phyloP scores from a whole-genome alignment of 1,140 invertebrate genomes.

The Dufourea novaeangliae region DNA sequence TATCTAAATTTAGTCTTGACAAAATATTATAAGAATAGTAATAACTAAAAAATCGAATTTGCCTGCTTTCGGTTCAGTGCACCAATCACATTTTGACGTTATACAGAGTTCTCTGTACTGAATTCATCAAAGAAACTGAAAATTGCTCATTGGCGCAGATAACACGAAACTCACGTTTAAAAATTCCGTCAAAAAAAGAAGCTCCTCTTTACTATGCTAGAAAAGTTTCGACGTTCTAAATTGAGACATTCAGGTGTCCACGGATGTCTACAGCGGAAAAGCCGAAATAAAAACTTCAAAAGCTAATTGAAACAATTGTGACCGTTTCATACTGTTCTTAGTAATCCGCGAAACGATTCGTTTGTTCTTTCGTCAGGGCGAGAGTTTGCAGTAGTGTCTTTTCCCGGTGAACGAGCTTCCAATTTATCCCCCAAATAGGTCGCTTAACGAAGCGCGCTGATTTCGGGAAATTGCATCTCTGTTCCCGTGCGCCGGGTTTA shows the following conservation, averaged over 20 bases:
- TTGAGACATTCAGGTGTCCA: background rate
- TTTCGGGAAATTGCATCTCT: slow-evolving; percentile 45
- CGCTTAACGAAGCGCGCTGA: slow-evolving; percentile 46
- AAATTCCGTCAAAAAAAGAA: background rate
- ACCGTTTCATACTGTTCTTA: background rate
- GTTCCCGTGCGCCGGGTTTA: background rate
- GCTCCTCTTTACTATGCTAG: background rate
- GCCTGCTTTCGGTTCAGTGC: too few species aligned
- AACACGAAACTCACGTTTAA: slow-evolving; percentile 3
- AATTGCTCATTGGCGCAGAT: background rate
- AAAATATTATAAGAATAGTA: too few species aligned
- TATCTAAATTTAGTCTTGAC: too few species aligned
- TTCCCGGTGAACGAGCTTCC: slow-evolving; percentile 1
- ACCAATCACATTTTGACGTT: too few species aligned
- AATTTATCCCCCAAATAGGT: slow-evolving; percentile 40
- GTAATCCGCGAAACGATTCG: background rate
- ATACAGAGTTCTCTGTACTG: too few species aligned
- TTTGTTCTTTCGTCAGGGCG: background rate
- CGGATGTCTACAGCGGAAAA: background rate
- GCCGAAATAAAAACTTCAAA: background rate
- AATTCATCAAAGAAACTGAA: too few species aligned
- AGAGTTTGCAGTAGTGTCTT: background rate
- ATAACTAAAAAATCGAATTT: too few species aligned
- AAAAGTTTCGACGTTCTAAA: background rate
- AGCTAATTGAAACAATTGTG: background rate